Evolutionary conservation across 2,797 vertebrate genomes (phyloP).

Genomic region (Taeniopygia guttata): DNA sequence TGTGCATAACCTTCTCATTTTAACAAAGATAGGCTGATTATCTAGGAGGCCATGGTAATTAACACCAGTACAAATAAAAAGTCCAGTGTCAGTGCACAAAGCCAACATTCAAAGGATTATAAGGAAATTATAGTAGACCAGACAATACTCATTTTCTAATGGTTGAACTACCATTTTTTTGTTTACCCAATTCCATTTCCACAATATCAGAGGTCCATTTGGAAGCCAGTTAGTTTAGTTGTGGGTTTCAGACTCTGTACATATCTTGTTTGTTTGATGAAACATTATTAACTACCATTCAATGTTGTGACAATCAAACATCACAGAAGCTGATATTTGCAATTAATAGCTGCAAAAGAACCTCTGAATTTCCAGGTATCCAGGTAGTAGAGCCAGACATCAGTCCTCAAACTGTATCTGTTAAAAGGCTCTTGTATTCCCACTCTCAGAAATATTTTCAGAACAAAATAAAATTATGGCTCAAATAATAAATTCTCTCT

Average conservation of each 20-base stretch:
- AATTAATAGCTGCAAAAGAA: not conserved
- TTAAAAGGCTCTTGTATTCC: not conserved
- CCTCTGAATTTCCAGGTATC: not conserved
- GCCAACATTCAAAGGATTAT: not conserved
- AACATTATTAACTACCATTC: not conserved
- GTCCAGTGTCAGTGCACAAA: not conserved
- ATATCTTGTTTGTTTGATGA: not conserved
- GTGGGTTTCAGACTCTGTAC: not conserved
- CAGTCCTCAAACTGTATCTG: not conserved
- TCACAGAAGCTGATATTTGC: not conserved
- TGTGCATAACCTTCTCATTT: slow-evolving; percentile 66
- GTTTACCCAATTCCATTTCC: not conserved
- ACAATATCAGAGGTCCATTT: not conserved
- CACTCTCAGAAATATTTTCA: not conserved
- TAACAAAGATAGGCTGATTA: slow-evolving; percentile 69
- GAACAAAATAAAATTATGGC: not conserved
- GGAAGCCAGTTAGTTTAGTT: not conserved
- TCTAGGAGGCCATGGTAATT: slow-evolving; percentile 64
- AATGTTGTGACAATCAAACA: not conserved
- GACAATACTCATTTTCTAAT: not conserved
- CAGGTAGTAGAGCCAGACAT: not conserved
- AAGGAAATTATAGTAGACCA: slow-evolving; percentile 4
- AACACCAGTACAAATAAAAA: not conserved
- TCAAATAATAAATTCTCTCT: not conserved
- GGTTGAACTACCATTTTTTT: not conserved